Percentiles rank a stretch among this genome's conserved stretches.
Evolutionary conservation across 2,797 vertebrate species (phyloP).

Genomic region (Hydrocynus forskahlii): DNA sequence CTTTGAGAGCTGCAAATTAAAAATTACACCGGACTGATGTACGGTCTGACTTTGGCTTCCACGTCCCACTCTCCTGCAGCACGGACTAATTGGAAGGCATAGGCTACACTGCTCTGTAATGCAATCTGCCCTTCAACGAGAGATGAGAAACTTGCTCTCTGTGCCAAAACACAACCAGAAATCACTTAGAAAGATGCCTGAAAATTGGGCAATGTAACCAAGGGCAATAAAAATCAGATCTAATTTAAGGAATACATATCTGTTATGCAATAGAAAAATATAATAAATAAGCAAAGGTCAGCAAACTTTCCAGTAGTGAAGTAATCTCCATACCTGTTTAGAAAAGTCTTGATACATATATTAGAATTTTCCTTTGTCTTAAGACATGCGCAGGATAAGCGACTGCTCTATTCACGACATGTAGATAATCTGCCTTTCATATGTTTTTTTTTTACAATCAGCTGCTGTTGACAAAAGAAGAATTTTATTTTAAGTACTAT

Average conservation of each 20-base stretch:
- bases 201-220: conserved; percentile 58
- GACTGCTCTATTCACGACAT: too few relatives aligned
- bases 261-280: too few relatives aligned
- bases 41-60: conserved; percentile 46
- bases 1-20: conserved; percentile 64
- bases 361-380: too few relatives aligned
- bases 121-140: conserved; percentile 74
- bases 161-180: conserved; percentile 63
- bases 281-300: too few relatives aligned
- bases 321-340: too few relatives aligned
- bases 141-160: conserved; percentile 77
- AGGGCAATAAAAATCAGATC: background rate
- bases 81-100: conserved; percentile 72
- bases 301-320: too few relatives aligned
- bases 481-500: too few relatives aligned
- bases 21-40: conserved; percentile 63
- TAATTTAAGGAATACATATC: background rate
- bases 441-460: too few relatives aligned
- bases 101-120: conserved; percentile 74
- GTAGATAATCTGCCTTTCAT: too few relatives aligned
- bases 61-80: conserved; percentile 51
- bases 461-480: too few relatives aligned
- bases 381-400: too few relatives aligned
- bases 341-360: too few relatives aligned
- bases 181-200: conserved; percentile 75